phyloP scores from a whole-genome alignment of 2,797 vertebrate genomes.

The Selene dorsalis region DNA sequence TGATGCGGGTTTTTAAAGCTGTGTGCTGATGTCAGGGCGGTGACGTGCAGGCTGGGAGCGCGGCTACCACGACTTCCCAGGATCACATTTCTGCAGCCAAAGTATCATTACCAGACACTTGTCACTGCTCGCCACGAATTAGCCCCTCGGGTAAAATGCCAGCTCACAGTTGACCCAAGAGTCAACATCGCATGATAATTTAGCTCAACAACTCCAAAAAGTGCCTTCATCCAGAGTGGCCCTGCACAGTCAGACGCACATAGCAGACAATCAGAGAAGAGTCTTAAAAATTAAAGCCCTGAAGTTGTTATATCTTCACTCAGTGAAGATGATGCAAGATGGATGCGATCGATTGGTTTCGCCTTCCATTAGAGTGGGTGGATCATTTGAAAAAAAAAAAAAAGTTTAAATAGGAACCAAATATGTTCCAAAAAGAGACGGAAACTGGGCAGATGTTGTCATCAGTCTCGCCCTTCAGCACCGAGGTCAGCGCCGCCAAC shows the following conservation, averaged over 20 bases:
- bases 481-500: constrained; percentile 71
- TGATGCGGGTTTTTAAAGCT: constrained; percentile 74
- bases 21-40: constrained; percentile 73
- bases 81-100: constrained; percentile 28
- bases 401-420: background rate
- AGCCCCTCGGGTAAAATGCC: background rate
- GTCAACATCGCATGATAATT: background rate
- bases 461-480: constrained; percentile 63
- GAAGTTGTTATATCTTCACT: background rate
- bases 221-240: background rate
- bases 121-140: background rate
- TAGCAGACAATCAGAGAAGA: background rate
- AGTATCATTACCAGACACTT: constrained; percentile 16
- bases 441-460: background rate
- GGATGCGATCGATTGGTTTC: background rate
- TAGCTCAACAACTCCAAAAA: background rate
- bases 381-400: background rate
- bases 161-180: background rate
- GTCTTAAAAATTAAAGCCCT: too few relatives aligned
- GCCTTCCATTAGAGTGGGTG: background rate
- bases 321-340: too few relatives aligned
- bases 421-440: background rate
- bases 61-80: constrained; percentile 35
- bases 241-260: background rate
- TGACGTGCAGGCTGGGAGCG: constrained; percentile 64